Evolutionary conservation across 92 coral and sea anemone species (phyloP).

Genomic region (Parazoanthus swiftii): DNA sequence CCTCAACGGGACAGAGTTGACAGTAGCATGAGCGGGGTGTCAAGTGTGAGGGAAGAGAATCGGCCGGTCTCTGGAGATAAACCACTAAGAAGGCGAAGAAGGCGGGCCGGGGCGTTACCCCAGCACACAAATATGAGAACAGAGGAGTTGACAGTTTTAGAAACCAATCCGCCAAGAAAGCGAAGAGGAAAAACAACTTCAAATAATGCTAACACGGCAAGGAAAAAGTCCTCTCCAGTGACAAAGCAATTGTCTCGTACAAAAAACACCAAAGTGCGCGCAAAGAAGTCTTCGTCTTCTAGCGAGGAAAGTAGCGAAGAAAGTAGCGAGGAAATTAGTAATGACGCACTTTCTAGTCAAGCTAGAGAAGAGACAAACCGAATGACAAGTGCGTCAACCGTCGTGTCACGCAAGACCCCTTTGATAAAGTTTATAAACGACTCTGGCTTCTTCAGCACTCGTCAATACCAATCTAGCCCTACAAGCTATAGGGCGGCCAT

Average conservation of each 20-base stretch:
- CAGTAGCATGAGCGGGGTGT: neutral
- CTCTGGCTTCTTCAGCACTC: slow-evolving; percentile 5
- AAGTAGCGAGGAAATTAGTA: neutral
- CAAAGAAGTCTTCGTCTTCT: neutral
- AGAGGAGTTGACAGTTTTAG: neutral
- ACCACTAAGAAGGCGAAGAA: neutral
- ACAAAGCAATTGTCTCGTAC: neutral
- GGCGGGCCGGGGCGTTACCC: neutral
- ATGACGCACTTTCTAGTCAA: neutral
- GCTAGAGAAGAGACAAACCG: neutral
- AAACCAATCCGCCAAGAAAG: too few relatives aligned
- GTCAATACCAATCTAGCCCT: slow-evolving; percentile 22
- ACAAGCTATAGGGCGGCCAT: slow-evolving; percentile 40
- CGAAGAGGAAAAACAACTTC: neutral
- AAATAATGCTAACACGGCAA: neutral
- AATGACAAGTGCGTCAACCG: slow-evolving; percentile 11
- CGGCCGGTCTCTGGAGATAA: neutral
- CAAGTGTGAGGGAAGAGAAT: neutral
- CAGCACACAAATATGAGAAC: neutral
- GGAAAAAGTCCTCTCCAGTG: neutral
- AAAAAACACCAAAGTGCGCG: neutral
- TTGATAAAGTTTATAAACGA: slow-evolving; percentile 28
- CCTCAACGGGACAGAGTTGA: neutral
- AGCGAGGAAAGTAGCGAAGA: slow-evolving; percentile 6
- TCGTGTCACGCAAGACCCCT: slow-evolving; percentile 14